Evolutionary conservation across 2,888 invertebrate genomes (phyloP), one percentile per base, ranked within the genome.

Genomic region (Byasa hedistus): DNA sequence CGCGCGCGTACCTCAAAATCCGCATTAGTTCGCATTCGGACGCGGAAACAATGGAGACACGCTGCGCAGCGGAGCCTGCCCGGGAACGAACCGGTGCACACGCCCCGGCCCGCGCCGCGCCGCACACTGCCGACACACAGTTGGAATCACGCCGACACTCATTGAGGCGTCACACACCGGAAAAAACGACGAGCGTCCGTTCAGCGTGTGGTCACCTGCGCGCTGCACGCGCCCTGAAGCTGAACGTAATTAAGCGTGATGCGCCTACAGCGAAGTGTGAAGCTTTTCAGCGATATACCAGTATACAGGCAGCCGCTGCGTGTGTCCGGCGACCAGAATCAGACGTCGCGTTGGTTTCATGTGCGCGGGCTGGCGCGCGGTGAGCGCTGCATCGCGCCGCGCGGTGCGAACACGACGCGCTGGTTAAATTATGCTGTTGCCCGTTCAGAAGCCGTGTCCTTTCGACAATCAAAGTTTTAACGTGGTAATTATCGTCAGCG

Each of bases 21-120:
- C 82, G 80, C 75, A 85, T 84, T 85, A 85, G 85, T 84, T 84
- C 85, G 82, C 82, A 85, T 83, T 81, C 79, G 78, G 78, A 82
- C 77, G 75, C 73, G 74, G 75, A 81, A 84, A 86, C 86, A 87
- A 86, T 84, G 65, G 68, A 66, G 66, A 65, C 66, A 62, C 61
- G 76, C 78, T 73, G 77, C 74, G 74, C 77, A 78, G 78, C 81
- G 81, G 84, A 84, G 87, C 84, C 87, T 86, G 87, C 82, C 83
- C 83, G 83, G 77, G 79, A 83, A 82, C 76, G 72, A 70, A 74
- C 74, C 71, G 75, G 75, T 76, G 71, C 32, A 10, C 32, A 7
- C 4, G 8, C 32, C 1, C 32, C 1, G 8, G 32, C 32, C 32
- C 32, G 10, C 32, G 32, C 32, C 32, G 32, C 57, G 57, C 21